A percentile compares a stretch with the other conserved stretches of the same genome.
phyloP scores from a whole-genome alignment of 64 coral and sea anemone genomes.

The Porites lutea region DNA sequence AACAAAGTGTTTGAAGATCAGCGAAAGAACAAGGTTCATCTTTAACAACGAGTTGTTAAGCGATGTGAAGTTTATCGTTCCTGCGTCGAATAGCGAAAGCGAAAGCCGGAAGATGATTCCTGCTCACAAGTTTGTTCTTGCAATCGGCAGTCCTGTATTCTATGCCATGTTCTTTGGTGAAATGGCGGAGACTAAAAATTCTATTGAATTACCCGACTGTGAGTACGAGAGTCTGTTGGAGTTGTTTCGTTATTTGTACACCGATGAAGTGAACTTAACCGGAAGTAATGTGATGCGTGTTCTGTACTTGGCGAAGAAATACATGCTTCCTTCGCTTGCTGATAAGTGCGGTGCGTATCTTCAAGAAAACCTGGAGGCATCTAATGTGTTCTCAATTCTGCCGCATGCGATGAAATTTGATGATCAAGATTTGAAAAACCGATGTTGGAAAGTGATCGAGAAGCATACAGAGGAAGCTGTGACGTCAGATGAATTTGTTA shows the following conservation, averaged over 20 bases:
- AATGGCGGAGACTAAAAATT: slow-evolving; percentile 2
- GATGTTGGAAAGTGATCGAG: slow-evolving; percentile 41
- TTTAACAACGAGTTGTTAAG: background rate
- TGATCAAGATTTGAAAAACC: slow-evolving; percentile 13
- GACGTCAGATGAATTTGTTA: slow-evolving; percentile 13
- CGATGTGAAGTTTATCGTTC: slow-evolving; percentile 3
- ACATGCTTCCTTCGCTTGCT: background rate
- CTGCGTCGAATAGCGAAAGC: background rate
- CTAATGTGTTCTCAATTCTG: slow-evolving; percentile 5
- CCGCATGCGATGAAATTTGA: slow-evolving; percentile 24
- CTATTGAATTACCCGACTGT: slow-evolving; percentile 32
- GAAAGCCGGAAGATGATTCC: background rate
- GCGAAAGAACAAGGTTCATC: too few species aligned
- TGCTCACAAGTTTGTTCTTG: background rate
- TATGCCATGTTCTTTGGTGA: background rate
- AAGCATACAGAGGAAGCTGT: background rate
- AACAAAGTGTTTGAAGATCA: too few species aligned
- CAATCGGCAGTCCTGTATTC: slow-evolving; percentile 4
- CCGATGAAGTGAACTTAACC: slow-evolving; percentile 23
- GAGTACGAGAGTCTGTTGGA: background rate
- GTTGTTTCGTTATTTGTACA: slow-evolving; percentile 23
- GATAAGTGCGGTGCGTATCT: slow-evolving; percentile 24
- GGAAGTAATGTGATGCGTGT: slow-evolving; percentile 7
- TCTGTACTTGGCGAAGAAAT: slow-evolving; percentile 43
- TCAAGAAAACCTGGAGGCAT: background rate